Conservation (phyloP, 2,113 vertebrate species). For the Callocephalon fimbriatum region DNA sequence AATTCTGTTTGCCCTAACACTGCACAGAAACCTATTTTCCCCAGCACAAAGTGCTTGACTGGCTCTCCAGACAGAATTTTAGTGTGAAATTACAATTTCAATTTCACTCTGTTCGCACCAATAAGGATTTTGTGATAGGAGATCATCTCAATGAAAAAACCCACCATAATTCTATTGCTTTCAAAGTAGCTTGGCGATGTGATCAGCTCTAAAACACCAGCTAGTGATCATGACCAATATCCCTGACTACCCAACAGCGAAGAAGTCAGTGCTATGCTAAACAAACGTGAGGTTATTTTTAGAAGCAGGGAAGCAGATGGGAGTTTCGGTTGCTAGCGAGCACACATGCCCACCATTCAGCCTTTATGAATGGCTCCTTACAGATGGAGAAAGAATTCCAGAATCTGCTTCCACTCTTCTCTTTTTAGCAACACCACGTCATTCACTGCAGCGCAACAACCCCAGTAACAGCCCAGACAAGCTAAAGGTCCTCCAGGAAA, state of each 20-base stretch:
- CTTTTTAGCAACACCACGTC: neutral
- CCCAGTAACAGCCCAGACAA: neutral
- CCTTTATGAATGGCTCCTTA: slow-evolving; percentile 56
- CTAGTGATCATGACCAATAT: neutral
- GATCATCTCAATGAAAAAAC: neutral
- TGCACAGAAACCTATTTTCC: slow-evolving; percentile 1
- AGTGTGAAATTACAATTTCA: slow-evolving; percentile 24
- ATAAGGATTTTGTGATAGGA: neutral
- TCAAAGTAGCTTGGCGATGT: neutral
- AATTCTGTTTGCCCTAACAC: neutral
- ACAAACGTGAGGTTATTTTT: slow-evolving; percentile 32
- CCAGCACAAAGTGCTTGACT: neutral
- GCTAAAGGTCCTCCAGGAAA: neutral
- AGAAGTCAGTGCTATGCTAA: slow-evolving; percentile 27
- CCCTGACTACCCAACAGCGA: neutral
- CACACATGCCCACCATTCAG: neutral
- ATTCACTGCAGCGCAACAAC: neutral
- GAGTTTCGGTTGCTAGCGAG: slow-evolving; percentile 3
- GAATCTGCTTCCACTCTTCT: neutral
- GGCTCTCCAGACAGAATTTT: neutral
- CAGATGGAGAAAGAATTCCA: slow-evolving; percentile 7
- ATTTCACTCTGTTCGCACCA: neutral
- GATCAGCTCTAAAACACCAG: slow-evolving; percentile 18
- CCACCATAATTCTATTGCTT: neutral
- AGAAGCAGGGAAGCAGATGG: slow-evolving; percentile 59